Evolutionary conservation across 2,113 vertebrate species (phyloP), one percentile per base, ranked within the genome.

Genomic region (Poeciliopsis turrubarensis): DNA sequence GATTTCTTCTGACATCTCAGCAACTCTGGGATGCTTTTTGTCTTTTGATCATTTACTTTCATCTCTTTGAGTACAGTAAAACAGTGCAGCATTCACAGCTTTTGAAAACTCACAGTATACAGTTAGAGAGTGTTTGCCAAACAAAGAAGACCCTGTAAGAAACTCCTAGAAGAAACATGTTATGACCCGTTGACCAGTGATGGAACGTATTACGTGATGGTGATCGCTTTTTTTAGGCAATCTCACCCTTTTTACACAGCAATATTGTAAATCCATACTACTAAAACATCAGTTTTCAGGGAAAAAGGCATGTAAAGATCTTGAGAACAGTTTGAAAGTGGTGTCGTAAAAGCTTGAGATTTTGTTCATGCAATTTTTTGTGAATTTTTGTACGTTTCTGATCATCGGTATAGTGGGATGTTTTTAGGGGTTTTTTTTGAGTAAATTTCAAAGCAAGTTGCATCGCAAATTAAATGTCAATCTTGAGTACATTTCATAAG

Each of bases 221-320:
- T 80, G 60, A 81, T 41, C 75, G 65, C 54, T 87, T 85, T 83
- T 79, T 60, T 79, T 44, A 78, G 62, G 68, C 65, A 82, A 39
- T 68, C 62, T 78, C 44, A 47, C 61, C 41, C 4, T 60, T 76
- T 86, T 63, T 69, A 30, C 39, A 60, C 44, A 64, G 30, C 41
- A 32, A 60, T 74, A 60, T 69, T 68, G 65, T 71, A 54, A 67
- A 76, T 63, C 30, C 75, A 64, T 1, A 0, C 6, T 19, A 62
- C 65, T 84, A 66, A 66, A 73, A 70, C 75, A 29, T 41, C 15
- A 47, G 70, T 57, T 54, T 27, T 22, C 15, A 26, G 29, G 44
- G 44, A 19, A 17, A 47, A 19, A 1, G 2, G 14, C 44, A 47
- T 19, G 19, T 19, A 19, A 47, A 47, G 17, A 15, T 47, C 44